Evolutionary conservation across 2,888 invertebrate genomes (phyloP).

Genomic region (Biston betularia): DNA sequence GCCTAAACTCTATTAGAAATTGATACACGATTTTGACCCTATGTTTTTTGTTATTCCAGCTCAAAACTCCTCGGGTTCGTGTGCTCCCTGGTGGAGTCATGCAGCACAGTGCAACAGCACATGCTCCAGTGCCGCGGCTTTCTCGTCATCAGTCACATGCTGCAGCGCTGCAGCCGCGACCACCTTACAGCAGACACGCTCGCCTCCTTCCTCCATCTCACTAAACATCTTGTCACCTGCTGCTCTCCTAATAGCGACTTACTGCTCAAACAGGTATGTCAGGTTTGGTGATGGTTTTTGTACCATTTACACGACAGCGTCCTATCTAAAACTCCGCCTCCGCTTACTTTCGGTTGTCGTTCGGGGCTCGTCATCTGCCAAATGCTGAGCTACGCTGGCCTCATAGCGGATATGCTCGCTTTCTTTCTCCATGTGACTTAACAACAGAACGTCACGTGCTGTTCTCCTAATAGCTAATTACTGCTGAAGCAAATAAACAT

Average conservation of each 20-base stretch:
- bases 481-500: too few species aligned
- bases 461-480: too few species aligned
- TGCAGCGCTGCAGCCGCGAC: slow-evolving; percentile 96
- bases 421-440: too few species aligned
- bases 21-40: not conserved
- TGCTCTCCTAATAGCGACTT: slow-evolving; percentile 97
- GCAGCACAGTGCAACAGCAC: slow-evolving; percentile 99
- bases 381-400: too few species aligned
- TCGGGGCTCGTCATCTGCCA: too few species aligned
- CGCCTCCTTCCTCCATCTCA: slow-evolving; percentile 95
- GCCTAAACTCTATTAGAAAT: not conserved
- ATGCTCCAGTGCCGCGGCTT: slow-evolving; percentile 99
- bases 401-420: too few species aligned
- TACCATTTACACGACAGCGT: too few species aligned
- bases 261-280: slow-evolving; percentile 94
- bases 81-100: slow-evolving; percentile 98
- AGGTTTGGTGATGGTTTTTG: slow-evolving; percentile 10
- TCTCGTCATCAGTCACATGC: slow-evolving; percentile 98
- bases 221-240: slow-evolving; percentile 97
- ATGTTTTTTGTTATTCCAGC: slow-evolving; percentile 77
- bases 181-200: slow-evolving; percentile 98
- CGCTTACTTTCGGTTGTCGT: too few species aligned
- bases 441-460: too few species aligned
- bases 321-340: too few species aligned
- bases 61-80: slow-evolving; percentile 98